These are phyloP conservation scores for Camelus bactrianus DNA, from an alignment of 2,113 vertebrate species.

Conservation along the genomic window DNA sequence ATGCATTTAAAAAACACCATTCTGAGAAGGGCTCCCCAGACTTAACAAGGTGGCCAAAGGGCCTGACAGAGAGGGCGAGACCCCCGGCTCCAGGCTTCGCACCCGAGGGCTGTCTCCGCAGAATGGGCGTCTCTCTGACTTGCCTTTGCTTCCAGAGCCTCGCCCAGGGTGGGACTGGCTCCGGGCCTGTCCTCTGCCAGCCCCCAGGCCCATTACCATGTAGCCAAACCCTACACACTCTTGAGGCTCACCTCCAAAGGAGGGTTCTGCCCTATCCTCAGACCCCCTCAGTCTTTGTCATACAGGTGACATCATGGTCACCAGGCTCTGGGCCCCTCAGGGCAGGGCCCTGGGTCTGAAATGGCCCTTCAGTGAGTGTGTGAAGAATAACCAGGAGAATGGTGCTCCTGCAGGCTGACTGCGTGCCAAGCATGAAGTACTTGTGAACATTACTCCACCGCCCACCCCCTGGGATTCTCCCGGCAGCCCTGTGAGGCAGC, in stretches of 20 bases:
- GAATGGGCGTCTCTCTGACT: accelerated
- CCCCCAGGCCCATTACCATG: accelerated
- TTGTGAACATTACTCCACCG: accelerated
- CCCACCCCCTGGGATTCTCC: accelerated
- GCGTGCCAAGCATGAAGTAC: accelerated
- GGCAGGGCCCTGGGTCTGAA: background rate
- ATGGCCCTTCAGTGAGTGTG: background rate
- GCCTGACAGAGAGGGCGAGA: background rate
- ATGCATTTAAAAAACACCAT: background rate
- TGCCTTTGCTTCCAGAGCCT: accelerated
- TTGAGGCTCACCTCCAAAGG: background rate
- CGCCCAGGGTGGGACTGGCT: accelerated
- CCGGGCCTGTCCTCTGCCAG: accelerated
- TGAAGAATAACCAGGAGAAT: too few species aligned
- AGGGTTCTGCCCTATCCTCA: background rate
- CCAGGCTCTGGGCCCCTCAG: background rate
- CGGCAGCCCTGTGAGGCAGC: accelerated
- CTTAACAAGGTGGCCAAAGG: background rate
- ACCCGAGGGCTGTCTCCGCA: accelerated
- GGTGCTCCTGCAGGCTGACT: background rate
- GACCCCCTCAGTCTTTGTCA: background rate
- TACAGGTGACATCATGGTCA: accelerated
- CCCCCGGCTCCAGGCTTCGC: background rate
- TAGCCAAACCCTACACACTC: accelerated
- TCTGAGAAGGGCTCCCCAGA: too few species aligned